Evolutionary conservation across 2,113 vertebrate species (phyloP).

Genomic region (Psittacula cyanocephala): DNA sequence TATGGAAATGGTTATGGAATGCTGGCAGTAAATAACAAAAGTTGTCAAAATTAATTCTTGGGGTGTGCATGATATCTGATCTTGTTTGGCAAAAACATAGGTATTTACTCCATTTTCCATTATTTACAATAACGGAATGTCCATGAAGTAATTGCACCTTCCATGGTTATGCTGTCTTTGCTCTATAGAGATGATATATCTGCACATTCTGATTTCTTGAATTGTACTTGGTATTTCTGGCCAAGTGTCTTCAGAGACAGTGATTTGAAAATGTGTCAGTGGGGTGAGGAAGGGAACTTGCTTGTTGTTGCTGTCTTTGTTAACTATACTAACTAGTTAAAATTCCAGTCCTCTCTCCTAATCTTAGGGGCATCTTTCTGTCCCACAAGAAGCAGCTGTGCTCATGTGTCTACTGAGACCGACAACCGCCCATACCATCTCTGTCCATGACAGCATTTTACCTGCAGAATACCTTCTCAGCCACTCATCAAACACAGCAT

Average conservation of each 20-base stretch:
- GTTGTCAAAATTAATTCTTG: background rate
- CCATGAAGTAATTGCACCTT: background rate
- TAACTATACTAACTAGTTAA: background rate
- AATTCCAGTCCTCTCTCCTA: background rate
- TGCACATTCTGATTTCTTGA: background rate
- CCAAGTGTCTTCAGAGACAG: background rate
- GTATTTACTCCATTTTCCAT: background rate
- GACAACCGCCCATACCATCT: background rate
- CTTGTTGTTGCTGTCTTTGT: background rate
- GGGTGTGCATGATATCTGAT: background rate
- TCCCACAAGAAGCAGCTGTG: background rate
- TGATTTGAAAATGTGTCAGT: background rate
- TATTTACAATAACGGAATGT: accelerated
- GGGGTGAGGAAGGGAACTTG: background rate
- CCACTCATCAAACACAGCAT: slow-evolving; percentile 98
- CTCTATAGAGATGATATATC: background rate
- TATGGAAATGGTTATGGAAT: background rate
- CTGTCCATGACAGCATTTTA: slow-evolving; percentile 47
- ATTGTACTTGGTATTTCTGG: background rate
- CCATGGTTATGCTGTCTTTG: background rate
- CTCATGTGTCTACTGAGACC: background rate
- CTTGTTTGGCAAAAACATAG: background rate
- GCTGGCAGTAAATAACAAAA: background rate
- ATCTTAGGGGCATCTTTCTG: background rate
- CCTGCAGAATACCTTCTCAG: slow-evolving; percentile 86